Evolutionary conservation across 2,888 invertebrate species (phyloP).

Genomic region (Cyaniris semiargus): DNA sequence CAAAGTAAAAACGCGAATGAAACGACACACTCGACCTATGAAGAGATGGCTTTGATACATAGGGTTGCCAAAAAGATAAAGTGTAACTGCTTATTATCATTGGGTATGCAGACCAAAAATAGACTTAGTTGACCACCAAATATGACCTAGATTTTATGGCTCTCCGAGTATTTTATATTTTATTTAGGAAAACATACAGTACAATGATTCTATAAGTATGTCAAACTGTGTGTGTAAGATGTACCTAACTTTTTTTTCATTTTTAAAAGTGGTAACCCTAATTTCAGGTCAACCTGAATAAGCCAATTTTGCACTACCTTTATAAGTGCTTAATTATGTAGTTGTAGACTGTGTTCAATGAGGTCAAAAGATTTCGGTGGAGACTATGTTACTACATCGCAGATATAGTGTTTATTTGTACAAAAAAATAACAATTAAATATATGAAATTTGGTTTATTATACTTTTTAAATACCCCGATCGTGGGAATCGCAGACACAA

Average conservation of each 20-base stretch:
- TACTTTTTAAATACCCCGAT: no score
- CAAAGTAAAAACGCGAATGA: constrained; percentile 15
- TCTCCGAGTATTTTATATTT: no score
- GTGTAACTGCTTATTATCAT: neutral
- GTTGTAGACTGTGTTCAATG: neutral
- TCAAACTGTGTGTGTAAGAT: neutral
- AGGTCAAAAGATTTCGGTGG: neutral
- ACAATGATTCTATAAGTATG: neutral
- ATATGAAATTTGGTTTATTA: no score
- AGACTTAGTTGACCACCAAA: neutral
- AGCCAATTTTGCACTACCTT: neutral
- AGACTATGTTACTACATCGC: no score
- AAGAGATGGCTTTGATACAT: neutral
- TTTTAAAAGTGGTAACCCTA: neutral
- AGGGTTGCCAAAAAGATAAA: neutral
- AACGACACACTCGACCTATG: neutral
- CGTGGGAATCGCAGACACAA: no score
- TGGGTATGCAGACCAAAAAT: neutral
- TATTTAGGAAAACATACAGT: no score
- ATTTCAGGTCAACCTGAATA: constrained; percentile 1
- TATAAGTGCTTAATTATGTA: neutral
- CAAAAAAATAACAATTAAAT: no score
- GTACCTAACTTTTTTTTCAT: neutral
- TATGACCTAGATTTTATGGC: neutral
- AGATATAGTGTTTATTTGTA: no score